These are phyloP conservation scores for Catharus fuscescens DNA, from an alignment of 2,113 vertebrate genomes.

Conservation along the genomic window DNA sequence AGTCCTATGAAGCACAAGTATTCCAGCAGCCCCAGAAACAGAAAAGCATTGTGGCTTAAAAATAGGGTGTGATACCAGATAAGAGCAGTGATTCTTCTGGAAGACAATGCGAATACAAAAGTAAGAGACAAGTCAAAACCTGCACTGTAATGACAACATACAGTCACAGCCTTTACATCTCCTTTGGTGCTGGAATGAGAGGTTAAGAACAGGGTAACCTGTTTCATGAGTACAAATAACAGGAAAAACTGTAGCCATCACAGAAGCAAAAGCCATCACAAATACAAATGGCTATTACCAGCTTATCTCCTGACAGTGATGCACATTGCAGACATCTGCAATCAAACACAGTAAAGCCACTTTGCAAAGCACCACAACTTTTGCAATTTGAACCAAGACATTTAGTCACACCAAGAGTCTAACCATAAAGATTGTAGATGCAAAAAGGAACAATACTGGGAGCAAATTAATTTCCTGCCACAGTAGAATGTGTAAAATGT, in stretches of 20 bases:
- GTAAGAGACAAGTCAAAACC: slow-evolving; percentile 49
- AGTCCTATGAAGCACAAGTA: neutral
- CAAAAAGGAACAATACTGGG: neutral
- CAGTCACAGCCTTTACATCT: slow-evolving; percentile 33
- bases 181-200: slow-evolving; percentile 15
- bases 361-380: neutral
- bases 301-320: neutral
- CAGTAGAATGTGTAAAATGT: neutral
- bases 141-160: slow-evolving; percentile 37
- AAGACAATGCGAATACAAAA: slow-evolving; percentile 52
- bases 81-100: slow-evolving; percentile 55
- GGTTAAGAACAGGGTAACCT: slow-evolving; percentile 55
- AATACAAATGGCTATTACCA: neutral
- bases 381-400: neutral
- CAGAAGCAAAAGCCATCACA: neutral
- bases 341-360: neutral
- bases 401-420: neutral
- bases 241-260: neutral
- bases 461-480: neutral
- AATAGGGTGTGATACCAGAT: slow-evolving; percentile 63
- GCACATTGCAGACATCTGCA: neutral
- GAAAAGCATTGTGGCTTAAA: slow-evolving; percentile 35
- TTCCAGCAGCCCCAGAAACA: neutral
- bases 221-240: neutral
- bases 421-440: neutral